Evolutionary conservation across 2,888 invertebrate genomes (phyloP), one percentile per base, ranked within the genome.

Genomic region (Merodon equestris): DNA sequence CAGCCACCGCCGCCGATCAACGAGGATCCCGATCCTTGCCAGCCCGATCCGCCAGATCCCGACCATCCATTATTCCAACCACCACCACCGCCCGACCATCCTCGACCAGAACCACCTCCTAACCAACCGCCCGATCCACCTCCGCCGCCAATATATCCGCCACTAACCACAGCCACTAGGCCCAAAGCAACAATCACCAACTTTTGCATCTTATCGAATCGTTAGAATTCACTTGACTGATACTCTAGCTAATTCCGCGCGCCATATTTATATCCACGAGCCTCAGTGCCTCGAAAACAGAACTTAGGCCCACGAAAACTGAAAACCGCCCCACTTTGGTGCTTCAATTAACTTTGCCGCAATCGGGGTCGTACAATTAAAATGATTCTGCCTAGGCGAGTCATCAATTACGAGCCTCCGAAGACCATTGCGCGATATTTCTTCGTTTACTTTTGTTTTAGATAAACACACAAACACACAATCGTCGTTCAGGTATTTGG

Each of bases 61-160:
- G 40, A 40, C 12, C 40, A n/a, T n/a, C 12, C 40, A n/a, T 10
- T n/a, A 9, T n/a, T 40, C 40, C 40, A 40, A 10, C 40, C 40
- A 67, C 83, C 74, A 77, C 83, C 81, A 75, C 83, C 83, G 17
- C 63, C 63, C 1, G 77, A 72, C 34, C 68, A 71, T 66, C 48
- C 82, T 27, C 79, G 63, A 27, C 83, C 82, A 9, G 81, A 50
- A 14, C 84, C 82, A 5, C 84, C 83, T 34, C 83, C 83, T n/a
- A 82, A 72, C 50, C 83, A 84, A 27, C 45, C 72, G 15, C 74
- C 73, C 14, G 73, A 64, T 3, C 72, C 57, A n/a, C 68, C 68
- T n/a, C 54, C 44, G 15, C 73, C 58, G 17, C 79, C 70, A 15
- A 76, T 72, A 15, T 61, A 71, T 38, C 82, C 72, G 45, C 66